phyloP scores from a whole-genome alignment of 1,140 invertebrate species.

The Pentalonia nigronervosa region DNA sequence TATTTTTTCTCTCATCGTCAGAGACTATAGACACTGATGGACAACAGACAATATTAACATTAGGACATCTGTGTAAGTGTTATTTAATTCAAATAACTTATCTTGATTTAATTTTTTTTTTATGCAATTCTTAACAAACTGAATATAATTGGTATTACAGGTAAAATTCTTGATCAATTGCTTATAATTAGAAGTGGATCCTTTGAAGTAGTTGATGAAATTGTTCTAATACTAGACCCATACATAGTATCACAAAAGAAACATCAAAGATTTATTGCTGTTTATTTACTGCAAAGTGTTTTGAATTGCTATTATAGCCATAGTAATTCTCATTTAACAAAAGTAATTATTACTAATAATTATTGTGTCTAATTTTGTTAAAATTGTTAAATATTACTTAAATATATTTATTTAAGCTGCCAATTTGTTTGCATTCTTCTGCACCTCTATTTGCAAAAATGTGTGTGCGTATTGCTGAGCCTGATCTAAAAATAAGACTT shows the following conservation, averaged over 20 bases:
- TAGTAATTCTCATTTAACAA: conserved; percentile 52
- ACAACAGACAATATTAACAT: neutral
- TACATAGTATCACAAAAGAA: conserved; percentile 36
- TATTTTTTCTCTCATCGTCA: neutral
- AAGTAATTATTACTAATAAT: neutral
- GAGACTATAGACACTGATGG: neutral
- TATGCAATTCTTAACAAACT: neutral
- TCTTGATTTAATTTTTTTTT: neutral
- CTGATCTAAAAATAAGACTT: conserved; percentile 30
- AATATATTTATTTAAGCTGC: conserved; percentile 18
- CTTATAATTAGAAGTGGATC: conserved; percentile 51
- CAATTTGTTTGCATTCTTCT: conserved; percentile 31
- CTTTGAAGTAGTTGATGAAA: conserved; percentile 46
- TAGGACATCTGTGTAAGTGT: conserved; percentile 35
- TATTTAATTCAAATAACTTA: too few relatives aligned
- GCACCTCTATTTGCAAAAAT: conserved; percentile 42
- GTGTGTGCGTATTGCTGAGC: conserved; percentile 37
- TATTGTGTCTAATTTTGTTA: too few relatives aligned
- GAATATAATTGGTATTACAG: neutral
- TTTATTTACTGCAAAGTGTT: conserved; percentile 31
- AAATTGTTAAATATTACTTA: neutral
- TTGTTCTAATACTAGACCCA: neutral
- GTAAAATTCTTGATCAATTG: conserved; percentile 45
- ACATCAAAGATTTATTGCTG: conserved; percentile 46
- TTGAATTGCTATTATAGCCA: conserved; percentile 51